Evolutionary conservation across 2,888 invertebrate genomes (phyloP).

Genomic region (Mythimna ferrago): DNA sequence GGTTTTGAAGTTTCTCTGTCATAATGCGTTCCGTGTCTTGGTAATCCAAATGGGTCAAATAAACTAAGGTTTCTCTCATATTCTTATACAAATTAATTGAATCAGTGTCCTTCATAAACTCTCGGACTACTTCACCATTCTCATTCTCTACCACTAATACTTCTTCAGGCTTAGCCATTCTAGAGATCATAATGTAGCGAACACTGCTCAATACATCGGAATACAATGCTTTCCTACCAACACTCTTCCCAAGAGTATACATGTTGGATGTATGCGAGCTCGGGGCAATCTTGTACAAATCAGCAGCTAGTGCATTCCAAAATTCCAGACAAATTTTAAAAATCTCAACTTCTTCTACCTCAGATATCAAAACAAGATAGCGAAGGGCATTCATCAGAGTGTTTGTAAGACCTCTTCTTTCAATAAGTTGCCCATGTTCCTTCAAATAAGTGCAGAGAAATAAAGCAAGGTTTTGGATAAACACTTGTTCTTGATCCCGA

Average conservation of each 20-base stretch:
- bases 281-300: conserved; percentile 97
- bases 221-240: conserved; percentile 93
- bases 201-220: conserved; percentile 96
- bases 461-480: conserved; percentile 99
- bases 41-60: conserved; percentile 99
- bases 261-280: conserved; percentile 89
- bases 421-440: conserved; percentile 97
- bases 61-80: conserved; percentile 99
- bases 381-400: conserved; percentile 95
- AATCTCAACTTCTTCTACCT: conserved; percentile 99
- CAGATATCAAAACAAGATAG: conserved; percentile 97
- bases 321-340: conserved; percentile 99
- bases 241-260: conserved; percentile 83
- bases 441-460: conserved; percentile 99
- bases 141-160: conserved; percentile 99
- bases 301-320: conserved; percentile 98
- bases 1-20: conserved; percentile 99
- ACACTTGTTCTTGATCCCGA: conserved; percentile 99
- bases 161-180: conserved; percentile 99
- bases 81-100: conserved; percentile 99
- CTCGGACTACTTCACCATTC: conserved; percentile 99
- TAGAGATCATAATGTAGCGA: conserved; percentile 99
- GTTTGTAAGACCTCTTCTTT: conserved; percentile 94
- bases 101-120: conserved; percentile 99
- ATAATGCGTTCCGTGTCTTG: conserved; percentile 99